Conservation (phyloP, 2,797 vertebrate species). For the Periophthalmus magnuspinnatus region DNA sequence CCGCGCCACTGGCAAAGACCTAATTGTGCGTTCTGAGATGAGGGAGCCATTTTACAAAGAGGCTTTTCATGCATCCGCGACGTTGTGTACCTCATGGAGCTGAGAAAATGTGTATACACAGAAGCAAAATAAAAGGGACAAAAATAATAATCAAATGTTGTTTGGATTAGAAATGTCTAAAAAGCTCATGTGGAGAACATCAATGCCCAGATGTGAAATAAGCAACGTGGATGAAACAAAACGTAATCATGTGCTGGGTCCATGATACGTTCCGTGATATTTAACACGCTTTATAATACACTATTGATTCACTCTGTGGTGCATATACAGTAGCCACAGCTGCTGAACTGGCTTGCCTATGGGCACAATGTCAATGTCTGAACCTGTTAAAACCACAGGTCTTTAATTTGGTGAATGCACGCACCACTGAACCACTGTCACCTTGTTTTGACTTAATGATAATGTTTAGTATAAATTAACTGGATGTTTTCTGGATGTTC, state of each 20-base stretch:
- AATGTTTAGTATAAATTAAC: neutral
- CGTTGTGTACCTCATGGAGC: conserved; percentile 26
- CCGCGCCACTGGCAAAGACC: conserved; percentile 41
- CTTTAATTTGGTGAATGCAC: neutral
- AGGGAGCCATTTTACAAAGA: conserved; percentile 59
- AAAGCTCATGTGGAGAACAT: neutral
- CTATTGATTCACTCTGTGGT: neutral
- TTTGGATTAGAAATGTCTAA: neutral
- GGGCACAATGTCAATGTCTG: too few relatives aligned
- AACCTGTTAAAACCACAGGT: neutral
- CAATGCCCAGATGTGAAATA: neutral
- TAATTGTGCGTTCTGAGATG: conserved; percentile 69
- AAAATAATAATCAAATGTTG: neutral
- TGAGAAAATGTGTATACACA: neutral
- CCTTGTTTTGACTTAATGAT: neutral
- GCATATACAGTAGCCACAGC: neutral
- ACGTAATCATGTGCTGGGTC: neutral
- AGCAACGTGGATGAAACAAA: neutral
- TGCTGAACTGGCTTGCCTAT: neutral
- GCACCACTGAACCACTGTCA: neutral
- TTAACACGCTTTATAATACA: neutral
- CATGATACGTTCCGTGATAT: neutral
- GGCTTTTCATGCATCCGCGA: conserved; percentile 55
- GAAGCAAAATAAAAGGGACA: neutral
- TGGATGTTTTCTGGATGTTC: too few relatives aligned